Conservation (phyloP, 2,888 invertebrate genomes). For the Strigamia maritima region DNA sequence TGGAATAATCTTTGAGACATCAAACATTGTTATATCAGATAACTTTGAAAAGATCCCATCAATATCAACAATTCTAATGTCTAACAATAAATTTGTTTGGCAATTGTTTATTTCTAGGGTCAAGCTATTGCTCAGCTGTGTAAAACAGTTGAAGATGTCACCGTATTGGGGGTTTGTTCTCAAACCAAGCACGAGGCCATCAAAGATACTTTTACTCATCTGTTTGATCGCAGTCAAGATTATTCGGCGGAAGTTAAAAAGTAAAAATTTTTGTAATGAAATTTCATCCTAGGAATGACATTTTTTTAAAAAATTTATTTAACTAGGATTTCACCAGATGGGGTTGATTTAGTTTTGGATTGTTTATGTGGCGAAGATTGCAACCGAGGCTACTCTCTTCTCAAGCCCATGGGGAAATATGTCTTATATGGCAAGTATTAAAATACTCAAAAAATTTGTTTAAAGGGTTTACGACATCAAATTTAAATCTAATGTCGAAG, state of each 20-base stretch:
- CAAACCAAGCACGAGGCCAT: slow-evolving; percentile 80
- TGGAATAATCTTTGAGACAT: too few relatives aligned
- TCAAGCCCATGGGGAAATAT: slow-evolving; percentile 85
- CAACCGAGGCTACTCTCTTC: slow-evolving; percentile 74
- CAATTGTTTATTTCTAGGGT: slow-evolving; percentile 61
- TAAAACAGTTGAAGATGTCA: slow-evolving; percentile 74
- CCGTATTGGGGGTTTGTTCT: slow-evolving; percentile 79
- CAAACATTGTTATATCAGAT: too few relatives aligned
- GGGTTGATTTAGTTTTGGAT: slow-evolving; percentile 81
- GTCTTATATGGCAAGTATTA: slow-evolving; percentile 70
- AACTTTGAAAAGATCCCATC: too few relatives aligned
- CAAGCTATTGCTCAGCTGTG: slow-evolving; percentile 79
- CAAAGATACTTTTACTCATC: slow-evolving; percentile 68
- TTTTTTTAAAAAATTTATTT: slow-evolving; percentile 42
- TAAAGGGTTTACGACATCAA: too few relatives aligned
- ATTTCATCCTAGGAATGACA: not conserved
- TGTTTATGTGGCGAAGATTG: slow-evolving; percentile 85
- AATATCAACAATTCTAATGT: too few relatives aligned
- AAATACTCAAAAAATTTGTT: not conserved
- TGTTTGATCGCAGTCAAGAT: slow-evolving; percentile 76
- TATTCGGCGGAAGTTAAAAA: slow-evolving; percentile 80
- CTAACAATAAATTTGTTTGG: not conserved
- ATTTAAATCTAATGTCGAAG: too few relatives aligned
- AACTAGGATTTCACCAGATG: slow-evolving; percentile 66
- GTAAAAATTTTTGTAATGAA: slow-evolving; percentile 63